Conservation (phyloP, 2,797 vertebrate species). For the Gymnocypris eckloni region DNA sequence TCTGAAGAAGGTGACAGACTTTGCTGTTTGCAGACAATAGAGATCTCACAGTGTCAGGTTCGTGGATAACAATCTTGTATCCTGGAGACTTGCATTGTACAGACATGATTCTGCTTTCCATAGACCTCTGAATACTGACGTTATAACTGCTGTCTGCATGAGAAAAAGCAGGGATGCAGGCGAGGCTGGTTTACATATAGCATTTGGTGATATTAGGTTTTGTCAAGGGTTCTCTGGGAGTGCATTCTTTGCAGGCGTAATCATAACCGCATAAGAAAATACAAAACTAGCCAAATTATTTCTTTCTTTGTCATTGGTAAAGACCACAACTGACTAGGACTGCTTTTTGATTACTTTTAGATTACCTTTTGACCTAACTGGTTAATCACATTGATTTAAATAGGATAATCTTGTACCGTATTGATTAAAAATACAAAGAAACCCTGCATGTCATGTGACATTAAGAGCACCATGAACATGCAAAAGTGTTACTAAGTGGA, state of each 20-base stretch:
- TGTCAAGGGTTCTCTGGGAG: not conserved
- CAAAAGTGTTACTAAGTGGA: not conserved
- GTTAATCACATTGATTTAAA: not conserved
- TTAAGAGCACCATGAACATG: not conserved
- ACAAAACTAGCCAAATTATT: not conserved
- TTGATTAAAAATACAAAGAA: not conserved
- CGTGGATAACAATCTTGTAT: not conserved
- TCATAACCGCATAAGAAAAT: not conserved
- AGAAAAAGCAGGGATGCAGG: not conserved
- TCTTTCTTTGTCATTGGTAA: not conserved
- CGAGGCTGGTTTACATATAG: not conserved
- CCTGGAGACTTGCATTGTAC: not conserved
- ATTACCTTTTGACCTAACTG: not conserved
- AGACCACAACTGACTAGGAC: not conserved
- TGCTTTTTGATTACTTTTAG: too few relatives aligned
- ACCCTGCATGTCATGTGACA: not conserved
- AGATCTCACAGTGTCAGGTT: not conserved
- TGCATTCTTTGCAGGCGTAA: not conserved
- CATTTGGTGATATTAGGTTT: not conserved
- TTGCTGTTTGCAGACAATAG: not conserved
- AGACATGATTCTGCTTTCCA: not conserved
- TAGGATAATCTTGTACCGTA: not conserved
- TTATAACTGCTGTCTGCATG: not conserved
- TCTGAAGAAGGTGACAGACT: not conserved
- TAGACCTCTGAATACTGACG: not conserved